phyloP scores from a whole-genome alignment of 2,797 vertebrate species.

The Anas georgica region DNA sequence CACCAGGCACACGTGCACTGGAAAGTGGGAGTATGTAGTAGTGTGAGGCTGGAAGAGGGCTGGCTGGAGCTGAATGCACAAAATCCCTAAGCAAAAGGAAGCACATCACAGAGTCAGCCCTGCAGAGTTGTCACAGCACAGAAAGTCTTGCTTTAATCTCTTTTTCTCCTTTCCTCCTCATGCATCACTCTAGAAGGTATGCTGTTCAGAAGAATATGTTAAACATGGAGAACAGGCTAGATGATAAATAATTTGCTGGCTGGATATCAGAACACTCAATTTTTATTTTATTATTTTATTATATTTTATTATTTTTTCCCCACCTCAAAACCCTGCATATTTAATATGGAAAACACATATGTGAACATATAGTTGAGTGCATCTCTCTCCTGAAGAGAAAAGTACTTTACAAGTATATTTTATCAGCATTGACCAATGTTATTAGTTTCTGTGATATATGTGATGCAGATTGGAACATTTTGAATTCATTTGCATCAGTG shows the following conservation, averaged over 20 bases:
- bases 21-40: neutral
- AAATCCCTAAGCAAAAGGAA: neutral
- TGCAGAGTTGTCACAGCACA: neutral
- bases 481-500: neutral
- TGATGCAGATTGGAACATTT: neutral
- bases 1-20: rapidly evolving
- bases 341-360: neutral
- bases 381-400: neutral
- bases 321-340: rapidly evolving
- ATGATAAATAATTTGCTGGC: neutral
- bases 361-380: neutral
- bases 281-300: neutral
- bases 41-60: neutral
- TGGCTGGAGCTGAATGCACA: neutral
- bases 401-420: neutral
- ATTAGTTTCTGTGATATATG: neutral
- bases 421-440: neutral
- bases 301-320: too few species aligned
- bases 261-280: neutral
- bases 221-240: neutral
- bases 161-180: neutral
- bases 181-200: neutral
- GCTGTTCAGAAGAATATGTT: neutral
- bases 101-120: neutral
- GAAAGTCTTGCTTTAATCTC: neutral